Base-by-base conservation (phyloP, 2,113 vertebrate species). In the Macheiramphus alcinus region DNA sequence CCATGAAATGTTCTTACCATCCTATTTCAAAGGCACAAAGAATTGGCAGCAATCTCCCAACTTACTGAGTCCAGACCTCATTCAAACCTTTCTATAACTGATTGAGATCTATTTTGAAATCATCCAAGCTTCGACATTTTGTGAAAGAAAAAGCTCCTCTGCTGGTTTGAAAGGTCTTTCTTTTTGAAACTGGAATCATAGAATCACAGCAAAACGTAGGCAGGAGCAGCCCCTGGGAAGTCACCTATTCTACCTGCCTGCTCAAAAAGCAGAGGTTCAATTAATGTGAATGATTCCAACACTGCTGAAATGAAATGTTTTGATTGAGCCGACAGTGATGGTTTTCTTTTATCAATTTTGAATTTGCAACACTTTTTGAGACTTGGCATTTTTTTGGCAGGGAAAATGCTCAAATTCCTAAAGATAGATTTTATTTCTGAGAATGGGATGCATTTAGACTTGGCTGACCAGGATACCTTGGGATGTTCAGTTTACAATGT, bases 41-140 rank as follows among this genome's bases (percentile, higher is more conserved):
- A 88, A 70, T 80, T 88, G 59, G 32, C 75, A 95, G 85, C 67
- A 82, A 74, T 83, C 85, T 92, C 72, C 50, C 70, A 83, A 52
- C 92, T 91, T 86, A 86, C 21, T n/a, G 81, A 83, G 47, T 50
- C 74, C 85, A 94, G 48, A 82, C 20, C 75, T 92, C 72, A 90
- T 94, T 90, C 82, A 88, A 95, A 86, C 79, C 67, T 70, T 67
- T 93, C 79, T 83, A 27, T 53, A 86, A 88, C 45, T 74, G 92
- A 93, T 58, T 92, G 88, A 90, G 89, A 90, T 88, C 82, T 92
- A 92, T 92, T 94, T 88, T 83, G 94, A 92, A 94, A 96, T 88
- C 95, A 94, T 71, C 8, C 32, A 84, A 83, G 82, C 82, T 95
- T 93, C 75, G 80, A 47, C 34, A 71, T 47, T 83, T 88, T 52